Percentiles rank a stretch among this genome's conserved stretches.
These are phyloP conservation scores for Cisticola juncidis DNA, from an alignment of 2,113 vertebrate genomes.

Conservation along the genomic window DNA sequence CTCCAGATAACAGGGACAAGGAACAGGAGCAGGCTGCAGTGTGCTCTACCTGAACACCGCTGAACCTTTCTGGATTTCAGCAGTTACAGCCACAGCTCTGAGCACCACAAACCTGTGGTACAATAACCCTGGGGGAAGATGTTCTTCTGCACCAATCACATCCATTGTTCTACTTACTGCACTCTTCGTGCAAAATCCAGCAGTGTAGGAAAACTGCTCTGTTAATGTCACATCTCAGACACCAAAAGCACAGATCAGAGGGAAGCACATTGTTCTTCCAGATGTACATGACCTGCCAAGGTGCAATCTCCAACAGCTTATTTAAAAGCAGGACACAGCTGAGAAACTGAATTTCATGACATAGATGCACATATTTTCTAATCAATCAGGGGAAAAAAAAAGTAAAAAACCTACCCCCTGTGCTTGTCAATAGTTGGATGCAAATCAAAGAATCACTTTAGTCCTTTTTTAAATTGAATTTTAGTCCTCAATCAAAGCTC, in stretches of 20 bases:
- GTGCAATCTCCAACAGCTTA: not conserved
- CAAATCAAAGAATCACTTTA: not conserved
- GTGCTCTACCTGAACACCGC: not conserved
- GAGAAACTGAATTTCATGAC: not conserved
- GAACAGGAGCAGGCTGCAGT: not conserved
- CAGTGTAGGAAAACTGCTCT: not conserved
- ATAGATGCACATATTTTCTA: not conserved
- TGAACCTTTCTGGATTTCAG: not conserved
- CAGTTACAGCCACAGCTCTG: accelerated
- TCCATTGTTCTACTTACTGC: not conserved
- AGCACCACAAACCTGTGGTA: not conserved
- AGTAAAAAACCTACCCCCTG: not conserved
- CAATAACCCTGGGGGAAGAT: not conserved
- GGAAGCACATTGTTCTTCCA: not conserved
- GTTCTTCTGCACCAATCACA: not conserved
- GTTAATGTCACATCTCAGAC: not conserved
- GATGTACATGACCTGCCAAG: not conserved
- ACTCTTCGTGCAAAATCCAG: not conserved
- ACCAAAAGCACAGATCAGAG: not conserved
- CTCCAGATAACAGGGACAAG: not conserved
- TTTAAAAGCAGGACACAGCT: not conserved
- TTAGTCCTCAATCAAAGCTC: not conserved
- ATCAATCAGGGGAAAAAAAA: not conserved
- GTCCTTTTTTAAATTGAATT: not conserved
- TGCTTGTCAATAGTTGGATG: not conserved